phyloP scores from a whole-genome alignment of 2,888 invertebrate genomes.

The Drosophila seclusa region DNA sequence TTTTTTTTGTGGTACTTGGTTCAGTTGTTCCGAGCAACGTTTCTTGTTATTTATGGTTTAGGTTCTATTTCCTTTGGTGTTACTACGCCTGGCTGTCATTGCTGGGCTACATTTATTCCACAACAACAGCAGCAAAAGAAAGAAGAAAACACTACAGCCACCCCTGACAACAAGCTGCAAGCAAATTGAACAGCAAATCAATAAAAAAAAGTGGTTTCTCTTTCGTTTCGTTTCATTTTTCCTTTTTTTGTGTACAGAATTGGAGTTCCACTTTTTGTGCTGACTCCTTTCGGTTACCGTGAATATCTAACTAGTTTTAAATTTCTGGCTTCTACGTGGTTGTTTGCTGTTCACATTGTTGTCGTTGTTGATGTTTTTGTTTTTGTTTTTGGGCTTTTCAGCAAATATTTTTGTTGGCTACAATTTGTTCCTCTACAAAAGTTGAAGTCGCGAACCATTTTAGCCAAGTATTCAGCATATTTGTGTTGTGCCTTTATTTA shows the following conservation, averaged over 20 bases:
- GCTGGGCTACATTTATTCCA: slow-evolving; percentile 66
- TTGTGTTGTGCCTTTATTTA: slow-evolving; percentile 30
- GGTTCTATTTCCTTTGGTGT: slow-evolving; percentile 51
- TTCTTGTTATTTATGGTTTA: slow-evolving; percentile 73
- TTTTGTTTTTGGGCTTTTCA: slow-evolving; percentile 11
- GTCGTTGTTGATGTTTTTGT: slow-evolving; percentile 18
- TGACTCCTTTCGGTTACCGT: slow-evolving; percentile 46
- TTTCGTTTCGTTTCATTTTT: slow-evolving; percentile 8
- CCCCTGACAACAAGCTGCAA: slow-evolving; percentile 59
- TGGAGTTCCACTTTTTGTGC: slow-evolving; percentile 49
- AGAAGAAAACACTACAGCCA: slow-evolving; percentile 29
- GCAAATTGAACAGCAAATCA: slow-evolving; percentile 79
- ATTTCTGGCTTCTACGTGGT: slow-evolving; percentile 60
- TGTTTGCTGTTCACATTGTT: slow-evolving; percentile 15
- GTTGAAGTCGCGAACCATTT: slow-evolving; percentile 34
- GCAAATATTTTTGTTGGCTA: slow-evolving; percentile 50
- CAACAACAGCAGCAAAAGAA: slow-evolving; percentile 36
- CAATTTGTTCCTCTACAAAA: slow-evolving; percentile 29
- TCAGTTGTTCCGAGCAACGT: slow-evolving; percentile 52
- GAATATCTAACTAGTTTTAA: slow-evolving; percentile 78
- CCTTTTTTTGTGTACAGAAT: slow-evolving; percentile 24
- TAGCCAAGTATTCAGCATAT: slow-evolving; percentile 50
- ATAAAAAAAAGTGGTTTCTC: slow-evolving; percentile 48
- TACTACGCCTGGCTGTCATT: slow-evolving; percentile 51
- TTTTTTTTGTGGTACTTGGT: slow-evolving; percentile 20